These are phyloP conservation scores for Melolontha melolontha DNA, from an alignment of 2,888 invertebrate genomes.

Conservation along the genomic window DNA sequence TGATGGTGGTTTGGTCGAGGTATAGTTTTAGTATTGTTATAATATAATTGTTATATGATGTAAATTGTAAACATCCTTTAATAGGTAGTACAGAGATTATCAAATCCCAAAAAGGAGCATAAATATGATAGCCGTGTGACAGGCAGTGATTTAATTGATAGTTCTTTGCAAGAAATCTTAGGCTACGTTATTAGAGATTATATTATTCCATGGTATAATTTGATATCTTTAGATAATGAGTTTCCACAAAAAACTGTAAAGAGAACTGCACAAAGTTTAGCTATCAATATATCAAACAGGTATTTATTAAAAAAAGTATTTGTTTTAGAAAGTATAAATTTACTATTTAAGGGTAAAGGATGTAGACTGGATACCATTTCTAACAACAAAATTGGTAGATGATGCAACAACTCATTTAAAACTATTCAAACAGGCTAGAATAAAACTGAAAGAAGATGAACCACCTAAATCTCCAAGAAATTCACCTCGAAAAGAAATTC, in stretches of 20 bases:
- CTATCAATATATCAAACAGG: conserved; percentile 80
- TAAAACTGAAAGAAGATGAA: conserved; percentile 61
- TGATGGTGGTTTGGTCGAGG: conserved; percentile 62
- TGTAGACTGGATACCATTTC: conserved; percentile 90
- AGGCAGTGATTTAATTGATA: conserved; percentile 87
- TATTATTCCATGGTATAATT: conserved; percentile 80
- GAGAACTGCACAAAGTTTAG: conserved; percentile 77
- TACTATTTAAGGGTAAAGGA: conserved; percentile 74
- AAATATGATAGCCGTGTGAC: conserved; percentile 76
- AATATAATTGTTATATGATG: no score
- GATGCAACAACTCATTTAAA: conserved; percentile 91
- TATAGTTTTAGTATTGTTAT: conserved; percentile 41
- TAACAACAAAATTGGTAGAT: conserved; percentile 89
- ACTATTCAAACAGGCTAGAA: conserved; percentile 83
- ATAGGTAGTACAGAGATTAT: conserved; percentile 57
- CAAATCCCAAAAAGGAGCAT: conserved; percentile 58
- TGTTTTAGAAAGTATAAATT: not conserved
- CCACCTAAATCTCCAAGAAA: conserved; percentile 56
- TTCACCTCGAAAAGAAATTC: conserved; percentile 60
- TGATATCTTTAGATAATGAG: conserved; percentile 78
- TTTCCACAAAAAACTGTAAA: conserved; percentile 76
- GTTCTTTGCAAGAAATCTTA: conserved; percentile 86
- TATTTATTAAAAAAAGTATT: conserved; percentile 53
- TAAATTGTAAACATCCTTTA: conserved; percentile 10
- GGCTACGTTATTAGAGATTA: conserved; percentile 85